Percentiles rank a stretch among this genome's conserved stretches.
Evolutionary conservation across 2,888 invertebrate genomes (phyloP).

Genomic region (Taphrorychus bicolor): DNA sequence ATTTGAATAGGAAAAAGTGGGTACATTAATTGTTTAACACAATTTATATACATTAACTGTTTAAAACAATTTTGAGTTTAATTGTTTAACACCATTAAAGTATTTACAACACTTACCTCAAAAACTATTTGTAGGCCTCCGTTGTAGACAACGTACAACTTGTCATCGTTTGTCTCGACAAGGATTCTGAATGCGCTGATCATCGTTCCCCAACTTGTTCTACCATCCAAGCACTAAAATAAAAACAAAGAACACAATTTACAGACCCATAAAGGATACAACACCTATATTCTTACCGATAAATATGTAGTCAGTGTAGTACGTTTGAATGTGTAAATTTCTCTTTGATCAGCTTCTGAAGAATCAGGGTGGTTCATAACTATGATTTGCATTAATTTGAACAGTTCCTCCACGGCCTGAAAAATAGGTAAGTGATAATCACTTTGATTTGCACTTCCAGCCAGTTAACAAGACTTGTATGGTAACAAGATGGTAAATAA

Average conservation of each 20-base stretch:
- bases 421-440: slow-evolving; percentile 20
- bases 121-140: slow-evolving; percentile 84
- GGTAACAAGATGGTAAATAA: too few relatives aligned
- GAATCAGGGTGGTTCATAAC: slow-evolving; percentile 83
- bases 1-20: too few relatives aligned
- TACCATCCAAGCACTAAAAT: slow-evolving; percentile 77
- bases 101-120: slow-evolving; percentile 64
- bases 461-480: too few relatives aligned
- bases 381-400: slow-evolving; percentile 88
- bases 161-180: slow-evolving; percentile 88
- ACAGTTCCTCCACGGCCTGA: slow-evolving; percentile 88
- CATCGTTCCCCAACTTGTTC: slow-evolving; percentile 93
- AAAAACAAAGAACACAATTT: too few relatives aligned
- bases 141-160: slow-evolving; percentile 88
- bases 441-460: too few relatives aligned
- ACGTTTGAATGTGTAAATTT: slow-evolving; percentile 84
- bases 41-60: too few relatives aligned
- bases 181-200: slow-evolving; percentile 89
- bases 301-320: slow-evolving; percentile 89
- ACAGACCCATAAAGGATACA: too few relatives aligned
- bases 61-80: too few relatives aligned
- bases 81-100: too few relatives aligned
- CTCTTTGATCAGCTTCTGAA: slow-evolving; percentile 77
- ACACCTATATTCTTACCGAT: slow-evolving; percentile 67
- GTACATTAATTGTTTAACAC: too few relatives aligned